Base-by-base conservation (phyloP, 2,888 invertebrate genomes). In the Drosophila recens region DNA sequence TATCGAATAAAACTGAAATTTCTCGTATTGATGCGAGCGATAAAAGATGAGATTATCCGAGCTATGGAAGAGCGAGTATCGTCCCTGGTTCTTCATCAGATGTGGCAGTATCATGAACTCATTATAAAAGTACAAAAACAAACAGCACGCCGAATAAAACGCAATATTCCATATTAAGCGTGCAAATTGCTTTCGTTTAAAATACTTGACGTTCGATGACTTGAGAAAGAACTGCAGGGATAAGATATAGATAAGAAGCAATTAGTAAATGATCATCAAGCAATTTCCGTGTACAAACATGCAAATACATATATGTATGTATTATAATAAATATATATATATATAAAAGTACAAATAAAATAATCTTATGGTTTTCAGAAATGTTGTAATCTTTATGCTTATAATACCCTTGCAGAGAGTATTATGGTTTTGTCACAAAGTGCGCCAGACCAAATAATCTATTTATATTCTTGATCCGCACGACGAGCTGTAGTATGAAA, bases 11-110 rank as follows among this genome's bases (percentile, higher is more conserved):
- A 92, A 89, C 66, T 93, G 92, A 80, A 92, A 92, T 56, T 92
- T 91, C 62, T 92, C 93, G 59, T 91, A 92, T 34, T 92, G 91
- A 58, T 92, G 90, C 10, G 92, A 92, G 52, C 90, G 90, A 72
- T 91, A 92, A 70, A 93, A 93, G 40, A 93, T 92, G 1, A 90
- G 81, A 80, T 93, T 92, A 48, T 93, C 93, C 36, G 92, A 93
- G 53, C 92, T 92, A 64, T 91, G 91, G 68, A 93, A 93, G 10
- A 93, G 82, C 13, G 91, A 92, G 48, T 89, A 92, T 13, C 92
- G 90, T 11, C 92, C 92, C 66, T 92, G 91, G 69, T 90, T 92
- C 71, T 90, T 91, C 58, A 89, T 82, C 59, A 93, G 61, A 53
- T 92, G 91, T 9, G 93, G 92, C 82, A 91, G 80, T 65, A 93